Evolutionary conservation across 2,113 vertebrate species (phyloP), one percentile per base, ranked within the genome.

Genomic region (Neodon shergylaensis): DNA sequence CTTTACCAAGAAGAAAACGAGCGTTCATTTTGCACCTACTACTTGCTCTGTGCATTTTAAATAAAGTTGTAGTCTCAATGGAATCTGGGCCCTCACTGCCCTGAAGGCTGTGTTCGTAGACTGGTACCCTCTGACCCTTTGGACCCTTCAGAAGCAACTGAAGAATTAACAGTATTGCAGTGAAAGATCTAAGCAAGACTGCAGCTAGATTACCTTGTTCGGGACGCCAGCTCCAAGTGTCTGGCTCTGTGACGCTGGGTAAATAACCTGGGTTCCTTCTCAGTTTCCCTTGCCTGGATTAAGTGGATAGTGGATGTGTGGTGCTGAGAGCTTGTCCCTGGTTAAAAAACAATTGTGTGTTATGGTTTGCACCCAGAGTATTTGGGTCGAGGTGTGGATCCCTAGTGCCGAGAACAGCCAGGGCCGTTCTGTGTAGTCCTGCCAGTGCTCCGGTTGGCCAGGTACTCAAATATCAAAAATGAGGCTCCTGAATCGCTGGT

Each of bases 71-170:
- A n/a, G 86, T 77, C 17, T 11, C 33, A 52, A 66, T 39, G 8
- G 44, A 96, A 54, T 77, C 65, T 77, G 58, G 52, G 44, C n/a
- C n/a, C 44, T 89, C 61, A 4, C 39, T 83, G 6, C 16, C 61
- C 44, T 21, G 24, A 66, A 5, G 24, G 5, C 31, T 58, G 0
- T 58, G 63, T 70, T n/a, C 44, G 14, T 72, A 58, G 68, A 52
- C 61, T 14, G 49, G 44, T 87, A 22, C 26, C 13, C 26, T 9
- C 36, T 2, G 2, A 65, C 84, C 24, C 28, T 91, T 68, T 74
- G 26, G 36, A n/a, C n/a, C n/a, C 89, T 93, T 87, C 54, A 66
- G 24, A 42, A 13, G 52, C 88, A 82, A 86, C 14, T 90, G 66
- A 91, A 90, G 90, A 92, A 17, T 52, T 88, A 84, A 33, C 65